Evolutionary conservation across 1,140 invertebrate species (phyloP).

Genomic region (Drosophila sulfurigaster): DNA sequence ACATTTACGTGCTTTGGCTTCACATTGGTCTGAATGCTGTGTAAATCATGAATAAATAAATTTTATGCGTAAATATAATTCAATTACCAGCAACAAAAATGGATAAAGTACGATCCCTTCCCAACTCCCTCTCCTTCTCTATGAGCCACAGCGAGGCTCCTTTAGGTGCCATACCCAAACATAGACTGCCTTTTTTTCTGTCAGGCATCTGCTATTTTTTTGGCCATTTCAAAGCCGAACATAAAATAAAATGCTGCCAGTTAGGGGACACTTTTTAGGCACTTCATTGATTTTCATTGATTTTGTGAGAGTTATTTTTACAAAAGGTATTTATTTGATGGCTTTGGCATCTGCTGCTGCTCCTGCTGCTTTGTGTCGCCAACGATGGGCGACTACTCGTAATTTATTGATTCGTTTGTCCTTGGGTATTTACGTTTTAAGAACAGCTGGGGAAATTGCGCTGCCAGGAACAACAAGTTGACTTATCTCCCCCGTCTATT

Average conservation of each 20-base stretch:
- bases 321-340: constrained; percentile 36
- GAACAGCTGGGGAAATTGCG: not conserved
- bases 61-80: constrained; percentile 78
- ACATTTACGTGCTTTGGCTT: constrained; percentile 66
- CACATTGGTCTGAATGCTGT: constrained; percentile 27
- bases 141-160: not conserved
- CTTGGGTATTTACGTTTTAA: constrained; percentile 34
- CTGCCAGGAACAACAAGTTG: not conserved
- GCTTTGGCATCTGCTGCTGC: constrained; percentile 21
- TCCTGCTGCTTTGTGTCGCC: constrained; percentile 10
- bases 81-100: constrained; percentile 59
- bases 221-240: constrained; percentile 32
- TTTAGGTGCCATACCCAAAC: not conserved
- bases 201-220: constrained; percentile 29
- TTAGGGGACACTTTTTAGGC: constrained; percentile 44
- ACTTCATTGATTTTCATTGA: constrained; percentile 79
- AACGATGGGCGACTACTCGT: constrained; percentile 18
- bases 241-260: constrained; percentile 36
- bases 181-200: constrained; percentile 14
- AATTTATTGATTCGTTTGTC: constrained; percentile 63
- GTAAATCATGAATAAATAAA: constrained; percentile 77
- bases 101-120: constrained; percentile 8
- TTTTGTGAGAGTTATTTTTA: constrained; percentile 69
- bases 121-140: not conserved
- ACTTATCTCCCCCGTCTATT: not conserved